Conservation (phyloP, 2,797 vertebrate species). For the Thamnophis elegans region DNA sequence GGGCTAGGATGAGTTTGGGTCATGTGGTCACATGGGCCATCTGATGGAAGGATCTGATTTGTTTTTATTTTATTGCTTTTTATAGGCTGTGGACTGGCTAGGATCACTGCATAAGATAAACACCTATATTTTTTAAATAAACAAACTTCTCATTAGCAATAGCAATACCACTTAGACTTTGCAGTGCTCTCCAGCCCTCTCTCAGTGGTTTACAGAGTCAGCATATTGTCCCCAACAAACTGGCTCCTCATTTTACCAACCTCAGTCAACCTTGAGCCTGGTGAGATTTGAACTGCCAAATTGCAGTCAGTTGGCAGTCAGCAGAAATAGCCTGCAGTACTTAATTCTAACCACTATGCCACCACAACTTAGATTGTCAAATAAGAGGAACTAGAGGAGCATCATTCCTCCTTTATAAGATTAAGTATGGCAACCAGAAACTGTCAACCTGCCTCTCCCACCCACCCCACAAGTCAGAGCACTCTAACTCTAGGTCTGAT, state of each 20-base stretch:
- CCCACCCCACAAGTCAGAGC: neutral
- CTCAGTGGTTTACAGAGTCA: too few species aligned
- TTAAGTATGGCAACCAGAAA: neutral
- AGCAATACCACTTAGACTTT: too few species aligned
- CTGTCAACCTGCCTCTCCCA: neutral
- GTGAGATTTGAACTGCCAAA: too few species aligned
- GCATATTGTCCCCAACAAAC: too few species aligned
- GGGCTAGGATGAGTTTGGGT: neutral
- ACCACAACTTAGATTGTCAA: neutral
- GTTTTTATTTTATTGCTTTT: neutral
- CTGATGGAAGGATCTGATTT: neutral
- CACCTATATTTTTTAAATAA: neutral
- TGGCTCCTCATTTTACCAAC: too few species aligned
- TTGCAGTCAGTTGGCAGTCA: too few species aligned
- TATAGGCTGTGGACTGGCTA: neutral
- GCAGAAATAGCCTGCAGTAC: too few species aligned
- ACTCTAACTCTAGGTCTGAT: neutral
- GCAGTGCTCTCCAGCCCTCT: too few species aligned
- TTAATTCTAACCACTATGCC: too few species aligned
- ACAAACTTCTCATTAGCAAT: neutral
- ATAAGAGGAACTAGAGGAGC: neutral
- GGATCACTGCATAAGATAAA: neutral
- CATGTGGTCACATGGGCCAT: neutral
- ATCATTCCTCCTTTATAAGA: neutral
- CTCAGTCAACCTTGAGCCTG: too few species aligned